Conservation (phyloP, 2,888 invertebrate species). For the Plebejus anna region DNA sequence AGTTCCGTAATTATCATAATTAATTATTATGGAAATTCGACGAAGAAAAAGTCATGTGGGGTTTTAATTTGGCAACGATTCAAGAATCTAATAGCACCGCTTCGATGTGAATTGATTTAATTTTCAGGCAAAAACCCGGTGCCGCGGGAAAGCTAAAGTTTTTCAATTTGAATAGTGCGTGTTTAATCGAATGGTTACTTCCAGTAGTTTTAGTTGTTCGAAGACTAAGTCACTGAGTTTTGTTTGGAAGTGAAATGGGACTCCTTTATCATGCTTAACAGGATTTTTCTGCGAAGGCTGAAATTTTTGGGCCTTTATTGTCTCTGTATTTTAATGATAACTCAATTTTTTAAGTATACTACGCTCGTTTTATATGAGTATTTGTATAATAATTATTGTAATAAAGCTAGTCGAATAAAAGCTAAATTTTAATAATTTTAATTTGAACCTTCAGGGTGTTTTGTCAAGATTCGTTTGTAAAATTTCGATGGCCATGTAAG, state of each 20-base stretch:
- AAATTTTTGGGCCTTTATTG: neutral
- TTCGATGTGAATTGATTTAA: constrained; percentile 29
- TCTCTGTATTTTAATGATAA: neutral
- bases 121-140: constrained; percentile 24
- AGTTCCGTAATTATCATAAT: constrained; percentile 9
- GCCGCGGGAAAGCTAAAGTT: constrained; percentile 19
- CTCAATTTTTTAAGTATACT: neutral
- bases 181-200: constrained; percentile 28
- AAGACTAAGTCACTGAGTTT: constrained; percentile 22
- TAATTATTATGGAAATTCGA: neutral
- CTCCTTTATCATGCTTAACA: neutral
- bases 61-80: constrained; percentile 28
- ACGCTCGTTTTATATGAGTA: too few relatives aligned
- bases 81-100: constrained; percentile 27
- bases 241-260: neutral
- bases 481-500: too few relatives aligned
- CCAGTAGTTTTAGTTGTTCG: constrained; percentile 24
- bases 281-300: neutral
- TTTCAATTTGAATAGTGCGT: constrained; percentile 29
- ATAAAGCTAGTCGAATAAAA: too few relatives aligned
- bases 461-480: too few relatives aligned
- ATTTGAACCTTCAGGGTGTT: too few relatives aligned
- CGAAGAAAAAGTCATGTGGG: constrained; percentile 26
- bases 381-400: too few relatives aligned
- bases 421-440: too few relatives aligned